phyloP scores from a whole-genome alignment of 2,113 vertebrate genomes.

The Cricetomys ansorgei region DNA sequence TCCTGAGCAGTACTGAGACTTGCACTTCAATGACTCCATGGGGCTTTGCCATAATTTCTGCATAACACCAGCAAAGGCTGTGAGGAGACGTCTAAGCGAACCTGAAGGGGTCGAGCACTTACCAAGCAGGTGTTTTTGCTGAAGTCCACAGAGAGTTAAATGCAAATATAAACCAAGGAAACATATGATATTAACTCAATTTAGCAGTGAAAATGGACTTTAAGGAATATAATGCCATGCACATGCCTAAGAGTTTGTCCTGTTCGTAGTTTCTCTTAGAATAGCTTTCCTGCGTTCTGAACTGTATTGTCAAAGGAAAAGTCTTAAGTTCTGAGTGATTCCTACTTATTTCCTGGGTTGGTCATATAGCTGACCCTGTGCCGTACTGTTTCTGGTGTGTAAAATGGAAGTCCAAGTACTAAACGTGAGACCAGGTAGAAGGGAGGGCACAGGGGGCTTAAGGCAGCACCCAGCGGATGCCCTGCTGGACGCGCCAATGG shows the following conservation, averaged over 20 bases:
- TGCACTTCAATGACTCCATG: slow-evolving; percentile 69
- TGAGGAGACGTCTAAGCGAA: slow-evolving; percentile 28
- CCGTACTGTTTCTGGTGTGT: neutral
- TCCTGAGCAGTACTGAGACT: slow-evolving; percentile 75
- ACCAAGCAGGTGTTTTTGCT: neutral
- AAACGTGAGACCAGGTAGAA: neutral
- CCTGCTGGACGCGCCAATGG: neutral
- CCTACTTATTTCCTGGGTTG: neutral
- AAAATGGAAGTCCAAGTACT: neutral
- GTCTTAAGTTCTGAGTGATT: neutral
- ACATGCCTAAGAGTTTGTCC: neutral
- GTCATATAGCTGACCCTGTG: neutral
- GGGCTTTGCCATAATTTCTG: slow-evolving; percentile 76
- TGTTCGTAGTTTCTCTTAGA: slow-evolving; percentile 37
- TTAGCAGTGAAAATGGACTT: slow-evolving; percentile 27
- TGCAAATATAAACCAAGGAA: neutral
- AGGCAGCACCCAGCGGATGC: neutral
- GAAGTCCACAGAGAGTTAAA: neutral
- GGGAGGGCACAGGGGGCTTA: neutral
- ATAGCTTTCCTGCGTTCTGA: slow-evolving; percentile 1
- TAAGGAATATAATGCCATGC: neutral
- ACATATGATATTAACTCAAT: neutral
- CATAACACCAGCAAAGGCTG: slow-evolving; percentile 55
- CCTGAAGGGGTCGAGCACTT: neutral
- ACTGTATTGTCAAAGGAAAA: slow-evolving; percentile 38